Evolutionary conservation across 2,888 invertebrate genomes (phyloP), one percentile per base, ranked within the genome.

Genomic region (Drosophila kanekoi): DNA sequence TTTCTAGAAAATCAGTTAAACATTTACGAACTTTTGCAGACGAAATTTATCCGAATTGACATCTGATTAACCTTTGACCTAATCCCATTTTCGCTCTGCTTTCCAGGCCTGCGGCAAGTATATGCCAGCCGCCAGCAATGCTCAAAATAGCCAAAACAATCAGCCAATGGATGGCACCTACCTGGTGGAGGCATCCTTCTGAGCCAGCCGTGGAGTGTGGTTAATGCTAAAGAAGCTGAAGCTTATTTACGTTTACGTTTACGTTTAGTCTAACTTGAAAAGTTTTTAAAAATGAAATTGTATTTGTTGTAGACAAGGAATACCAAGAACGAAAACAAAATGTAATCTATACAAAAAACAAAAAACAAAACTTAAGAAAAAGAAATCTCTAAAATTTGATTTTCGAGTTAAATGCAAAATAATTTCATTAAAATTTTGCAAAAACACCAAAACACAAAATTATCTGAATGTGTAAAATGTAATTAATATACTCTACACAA

Each of bases 81-180:
- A 69, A 68, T 52, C 11, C 40, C 37, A 35, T 11, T 20, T 44
- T 32, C 16, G 28, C 38, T 67, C 33, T 49, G 16, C 40, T 67
- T 65, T 53, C 57, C 95, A 96, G 95, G 96, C 96, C 83, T 96
- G 96, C 93, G 96, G 96, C 90, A 96, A 96, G 93, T 96, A 96
- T 94, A 96, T 96, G 94, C 96, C 96, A 87, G 96, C 96, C 79
- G 95, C 96, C 82, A 95, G 96, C 91, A 96, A 96, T 83, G 95
- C 95, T 90, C 96, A 96, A 92, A 95, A 95, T 87, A 96, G 96
- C 92, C 96, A 96, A 93, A 96, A 95, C 65, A 96, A 96, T 89
- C 96, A 95, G 82, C 96, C 96, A 74, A 95, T 96, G 96, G 96
- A 96, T 91, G 96, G 96, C 90, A 96, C 96, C 84, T 96, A 96